Evolutionary conservation across 2,113 vertebrate genomes (phyloP), one percentile per base, ranked within the genome.

Genomic region (Spheniscus mendiculus): DNA sequence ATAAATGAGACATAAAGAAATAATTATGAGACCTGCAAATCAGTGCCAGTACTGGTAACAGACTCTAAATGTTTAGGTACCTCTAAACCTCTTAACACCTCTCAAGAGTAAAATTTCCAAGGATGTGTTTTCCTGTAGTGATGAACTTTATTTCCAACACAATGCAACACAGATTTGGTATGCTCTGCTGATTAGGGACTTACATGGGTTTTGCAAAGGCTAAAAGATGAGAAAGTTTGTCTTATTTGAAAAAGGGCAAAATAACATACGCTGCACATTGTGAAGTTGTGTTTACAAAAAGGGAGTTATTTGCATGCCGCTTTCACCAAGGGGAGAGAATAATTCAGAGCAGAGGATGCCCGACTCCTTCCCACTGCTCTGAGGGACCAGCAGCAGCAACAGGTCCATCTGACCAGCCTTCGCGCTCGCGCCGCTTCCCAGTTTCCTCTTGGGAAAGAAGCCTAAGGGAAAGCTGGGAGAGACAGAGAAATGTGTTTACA

Each of bases 361-460:
- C 1, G 1, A 8, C 15, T 52, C 38, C 16, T 59, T 65, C 47
- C 16, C 3, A 2, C 61, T 53, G 34, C 36, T 69, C 15, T 47
- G 44, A 56, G 42, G n/a, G 61, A 63, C 19, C 6, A 44, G 13
- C 23, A 30, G 10, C 40, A 62, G 42, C 52, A 50, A 19, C 4
- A 25, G 11, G 11, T 83, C 53, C 25, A n/a, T 21, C 22, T 2
- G 3, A 58, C 4, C 11, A 58, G 19, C 8, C 40, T 30, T 67
- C 5, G 2, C 1, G 1, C 12, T 50, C 1, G 2, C 0, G 0
- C 17, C 2, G 0, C 20, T 55, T 69, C 21, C 34, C 63, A 38
- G 11, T 32, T 89, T 77, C 9, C 26, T 44, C n/a, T 66, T 5
- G 4, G 17, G 74, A 72, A 61, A 55, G 32, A 85, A 40, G 52